These are phyloP conservation scores for Hypsopygia costalis DNA, from an alignment of 2,888 invertebrate species.

Conservation along the genomic window DNA sequence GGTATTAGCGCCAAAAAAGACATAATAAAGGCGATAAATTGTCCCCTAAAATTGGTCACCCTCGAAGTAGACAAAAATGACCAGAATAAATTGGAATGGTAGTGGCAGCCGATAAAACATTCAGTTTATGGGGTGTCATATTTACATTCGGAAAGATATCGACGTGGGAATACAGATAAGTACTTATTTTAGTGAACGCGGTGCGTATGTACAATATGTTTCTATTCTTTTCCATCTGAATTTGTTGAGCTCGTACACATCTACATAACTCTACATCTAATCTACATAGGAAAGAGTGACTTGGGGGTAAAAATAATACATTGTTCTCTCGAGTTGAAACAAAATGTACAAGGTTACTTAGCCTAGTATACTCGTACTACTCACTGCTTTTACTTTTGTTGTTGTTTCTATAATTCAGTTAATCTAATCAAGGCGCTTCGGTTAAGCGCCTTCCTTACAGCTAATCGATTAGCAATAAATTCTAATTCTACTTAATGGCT, in stretches of 20 bases:
- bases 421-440: constrained; percentile 64
- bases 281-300: constrained; percentile 14
- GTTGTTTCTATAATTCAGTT: constrained; percentile 37
- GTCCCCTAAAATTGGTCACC: constrained; percentile 74
- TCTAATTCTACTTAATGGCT: constrained; percentile 43
- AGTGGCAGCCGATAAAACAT: constrained; percentile 77
- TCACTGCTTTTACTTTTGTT: constrained; percentile 36
- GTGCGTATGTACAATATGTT: constrained; percentile 38
- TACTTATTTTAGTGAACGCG: constrained; percentile 35
- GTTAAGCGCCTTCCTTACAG: constrained; percentile 57
- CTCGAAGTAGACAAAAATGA: constrained; percentile 75
- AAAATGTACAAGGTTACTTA: constrained; percentile 2
- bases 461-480: constrained; percentile 67
- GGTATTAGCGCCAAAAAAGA: constrained; percentile 55
- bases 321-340: constrained; percentile 6
- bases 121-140: constrained; percentile 80
- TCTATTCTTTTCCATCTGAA: constrained; percentile 25
- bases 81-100: constrained; percentile 79
- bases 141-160: constrained; percentile 73
- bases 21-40: constrained; percentile 65
- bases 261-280: constrained; percentile 16
- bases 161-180: constrained; percentile 64
- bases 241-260: constrained; percentile 13
- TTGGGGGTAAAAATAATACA: constrained; percentile 13
- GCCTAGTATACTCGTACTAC: constrained; percentile 35